Percentiles rank a stretch among this genome's conserved stretches.
These are phyloP conservation scores for Bubo scandiacus DNA, from an alignment of 2,113 vertebrate genomes.

Conservation along the genomic window DNA sequence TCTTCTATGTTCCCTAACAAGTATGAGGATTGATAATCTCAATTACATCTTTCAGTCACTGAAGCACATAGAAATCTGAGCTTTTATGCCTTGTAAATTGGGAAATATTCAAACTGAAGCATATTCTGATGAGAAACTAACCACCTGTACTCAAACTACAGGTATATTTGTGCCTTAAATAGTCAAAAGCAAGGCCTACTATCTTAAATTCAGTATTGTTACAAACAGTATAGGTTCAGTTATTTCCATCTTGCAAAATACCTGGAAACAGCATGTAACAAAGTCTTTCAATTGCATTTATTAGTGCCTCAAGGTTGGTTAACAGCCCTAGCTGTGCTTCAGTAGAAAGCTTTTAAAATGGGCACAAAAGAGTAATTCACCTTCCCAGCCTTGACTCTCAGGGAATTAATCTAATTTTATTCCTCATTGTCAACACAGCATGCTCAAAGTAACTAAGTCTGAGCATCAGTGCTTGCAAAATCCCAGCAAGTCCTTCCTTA, in stretches of 20 bases:
- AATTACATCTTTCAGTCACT: neutral
- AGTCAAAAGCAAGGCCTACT: neutral
- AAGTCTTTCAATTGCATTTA: neutral
- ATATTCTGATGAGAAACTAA: neutral
- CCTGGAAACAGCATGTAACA: rapidly evolving
- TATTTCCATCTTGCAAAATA: neutral
- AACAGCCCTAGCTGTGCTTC: neutral
- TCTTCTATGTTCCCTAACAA: neutral
- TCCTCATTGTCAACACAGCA: neutral
- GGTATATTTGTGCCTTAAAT: neutral
- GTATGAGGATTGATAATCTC: neutral
- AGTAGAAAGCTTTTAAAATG: neutral
- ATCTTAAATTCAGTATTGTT: neutral
- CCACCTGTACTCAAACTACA: neutral
- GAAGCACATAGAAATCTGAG: neutral
- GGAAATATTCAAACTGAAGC: neutral
- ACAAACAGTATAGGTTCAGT: neutral
- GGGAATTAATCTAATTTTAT: neutral
- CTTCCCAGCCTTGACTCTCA: neutral
- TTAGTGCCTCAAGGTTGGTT: neutral
- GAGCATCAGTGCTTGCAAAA: neutral
- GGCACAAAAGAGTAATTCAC: neutral
- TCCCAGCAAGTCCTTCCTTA: neutral
- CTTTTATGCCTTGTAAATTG: neutral
- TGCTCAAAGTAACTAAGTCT: neutral